Base-by-base conservation (phyloP, 2,888 invertebrate genomes). In the Agrotis exclamationis region DNA sequence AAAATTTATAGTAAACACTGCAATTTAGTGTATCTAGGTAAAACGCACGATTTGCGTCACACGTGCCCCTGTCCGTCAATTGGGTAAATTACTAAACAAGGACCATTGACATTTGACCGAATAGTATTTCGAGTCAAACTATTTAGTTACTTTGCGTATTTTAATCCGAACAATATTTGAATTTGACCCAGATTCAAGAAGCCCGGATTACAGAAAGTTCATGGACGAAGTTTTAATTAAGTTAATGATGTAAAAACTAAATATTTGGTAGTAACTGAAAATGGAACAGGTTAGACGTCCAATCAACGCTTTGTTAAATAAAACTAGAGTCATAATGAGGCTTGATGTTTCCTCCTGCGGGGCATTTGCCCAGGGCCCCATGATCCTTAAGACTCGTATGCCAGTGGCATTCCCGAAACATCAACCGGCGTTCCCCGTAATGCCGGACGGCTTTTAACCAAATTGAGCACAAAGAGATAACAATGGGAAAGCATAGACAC, bases 41-140 rank as follows among this genome's bases (percentile, higher is more conserved):
- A 20, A 9, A 50, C 45, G 68, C 3, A 33, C 44, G 33, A 50
- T 74, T 78, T 71, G 50, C 50, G 60, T 71, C 54, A 71, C 24
- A 39, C 13, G 22, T 48, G 33, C 39, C 20, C 28, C 28, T 48
- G 45, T 20, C 33, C 33, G 18, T 59, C 77, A 56, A 72, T 57
- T 74, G 56, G 33, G 50, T 72, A 60, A 78, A 74, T 60, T 72
- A 50, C 72, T 58, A 72, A 51, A 72, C 44, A 24, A 77, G 78
- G 60, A 62, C n/a, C 56, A 72, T 78, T 78, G 62, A 74, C 79
- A 57, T 78, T 71, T 74, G 74, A 72, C 60, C 54, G 50, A 72
- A 14, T 50, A 56, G 45, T 45, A 47, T 33, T 48, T 22, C 16
- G 28, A 33, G 28, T 77, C 9, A 44, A 53, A 59, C 48, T 54